These are phyloP conservation scores for Thecocarcelia acutangulata DNA, from an alignment of 2,888 invertebrate species.

Conservation along the genomic window DNA sequence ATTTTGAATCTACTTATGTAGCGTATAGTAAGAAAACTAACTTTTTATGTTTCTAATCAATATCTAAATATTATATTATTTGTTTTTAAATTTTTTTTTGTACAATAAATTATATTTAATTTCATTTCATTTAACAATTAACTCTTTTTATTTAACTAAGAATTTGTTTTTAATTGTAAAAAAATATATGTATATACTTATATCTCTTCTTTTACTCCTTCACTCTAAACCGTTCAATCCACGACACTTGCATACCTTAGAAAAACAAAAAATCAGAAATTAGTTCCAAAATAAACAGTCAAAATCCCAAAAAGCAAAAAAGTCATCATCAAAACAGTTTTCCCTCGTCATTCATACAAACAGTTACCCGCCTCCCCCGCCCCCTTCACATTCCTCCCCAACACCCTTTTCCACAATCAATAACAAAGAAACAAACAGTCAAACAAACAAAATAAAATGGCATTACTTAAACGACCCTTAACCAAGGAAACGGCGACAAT, in stretches of 20 bases:
- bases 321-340: conserved; percentile 25
- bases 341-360: conserved; percentile 41
- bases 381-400: background rate
- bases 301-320: conserved; percentile 22
- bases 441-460: conserved; percentile 73
- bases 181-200: conserved; percentile 31
- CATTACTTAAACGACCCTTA: conserved; percentile 81
- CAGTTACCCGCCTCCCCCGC: background rate
- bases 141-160: background rate
- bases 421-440: conserved; percentile 26
- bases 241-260: conserved; percentile 26
- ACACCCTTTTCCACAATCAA: too few species aligned
- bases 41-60: too few species aligned
- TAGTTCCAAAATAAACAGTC: conserved; percentile 15
- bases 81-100: background rate
- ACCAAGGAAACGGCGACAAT: conserved; percentile 79
- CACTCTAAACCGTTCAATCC: conserved; percentile 13
- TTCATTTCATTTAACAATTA: background rate
- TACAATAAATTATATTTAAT: background rate
- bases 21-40: too few species aligned
- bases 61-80: too few species aligned
- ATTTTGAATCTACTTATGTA: too few species aligned
- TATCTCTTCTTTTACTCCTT: conserved; percentile 55
- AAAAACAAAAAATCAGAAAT: conserved; percentile 32
- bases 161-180: conserved; percentile 19